A percentile compares a stretch with the other conserved stretches of the same genome.
These are phyloP conservation scores for Ceratotherium simum DNA, from an alignment of 2,113 vertebrate genomes.

Conservation along the genomic window DNA sequence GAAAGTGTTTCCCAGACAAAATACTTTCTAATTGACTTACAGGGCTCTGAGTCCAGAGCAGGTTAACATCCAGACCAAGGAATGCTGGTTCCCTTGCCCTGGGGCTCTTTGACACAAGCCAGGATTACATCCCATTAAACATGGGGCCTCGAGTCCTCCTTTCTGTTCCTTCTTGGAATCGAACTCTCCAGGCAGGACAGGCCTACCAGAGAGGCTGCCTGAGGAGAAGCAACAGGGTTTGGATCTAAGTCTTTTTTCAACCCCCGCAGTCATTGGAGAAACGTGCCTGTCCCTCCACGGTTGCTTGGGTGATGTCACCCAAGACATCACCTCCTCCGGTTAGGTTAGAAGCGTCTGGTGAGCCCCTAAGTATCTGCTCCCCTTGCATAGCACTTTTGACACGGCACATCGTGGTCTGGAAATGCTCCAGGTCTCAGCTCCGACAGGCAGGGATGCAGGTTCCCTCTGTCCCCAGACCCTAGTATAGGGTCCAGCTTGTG, in stretches of 20 bases:
- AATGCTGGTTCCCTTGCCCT: not conserved
- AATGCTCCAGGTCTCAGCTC: too few species aligned
- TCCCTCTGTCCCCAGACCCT: too few species aligned
- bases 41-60: not conserved
- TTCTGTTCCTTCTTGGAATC: not conserved
- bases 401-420: not conserved
- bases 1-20: not conserved
- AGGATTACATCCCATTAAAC: not conserved
- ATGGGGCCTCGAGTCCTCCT: not conserved
- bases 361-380: not conserved
- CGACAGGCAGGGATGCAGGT: not conserved
- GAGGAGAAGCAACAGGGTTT: not conserved
- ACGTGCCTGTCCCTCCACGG: not conserved
- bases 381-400: not conserved
- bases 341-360: not conserved
- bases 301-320: not conserved
- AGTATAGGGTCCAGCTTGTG: fast-evolving
- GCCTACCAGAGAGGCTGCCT: too few species aligned
- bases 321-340: not conserved
- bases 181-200: not conserved
- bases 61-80: not conserved
- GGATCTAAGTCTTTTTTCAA: not conserved
- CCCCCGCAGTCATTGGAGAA: not conserved
- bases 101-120: not conserved
- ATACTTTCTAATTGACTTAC: not conserved